Evolutionary conservation across 2,888 invertebrate genomes (phyloP).

Genomic region (Ormyrus nitidulus): DNA sequence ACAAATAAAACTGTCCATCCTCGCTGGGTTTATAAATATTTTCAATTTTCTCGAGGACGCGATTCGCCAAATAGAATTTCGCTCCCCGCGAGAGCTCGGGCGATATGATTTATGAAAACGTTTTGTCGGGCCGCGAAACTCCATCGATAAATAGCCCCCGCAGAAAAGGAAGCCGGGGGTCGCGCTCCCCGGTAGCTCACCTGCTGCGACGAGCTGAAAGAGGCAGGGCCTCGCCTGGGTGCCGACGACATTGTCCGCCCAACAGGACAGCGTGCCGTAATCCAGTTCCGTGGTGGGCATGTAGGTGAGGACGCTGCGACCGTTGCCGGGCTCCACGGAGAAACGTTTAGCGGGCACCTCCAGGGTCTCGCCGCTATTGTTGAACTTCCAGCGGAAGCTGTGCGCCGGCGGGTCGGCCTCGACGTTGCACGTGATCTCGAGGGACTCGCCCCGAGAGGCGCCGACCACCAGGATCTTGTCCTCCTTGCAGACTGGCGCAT

Average conservation of each 20-base stretch:
- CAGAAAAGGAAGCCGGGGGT: not conserved
- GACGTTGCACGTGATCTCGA: slow-evolving; percentile 91
- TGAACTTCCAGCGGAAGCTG: slow-evolving; percentile 95
- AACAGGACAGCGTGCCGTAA: slow-evolving; percentile 92
- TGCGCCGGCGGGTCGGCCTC: slow-evolving; percentile 94
- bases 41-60: no score
- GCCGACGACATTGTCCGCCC: slow-evolving; percentile 90
- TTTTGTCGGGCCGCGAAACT: no score
- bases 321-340: slow-evolving; percentile 82
- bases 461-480: slow-evolving; percentile 90
- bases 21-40: no score
- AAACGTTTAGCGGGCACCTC: slow-evolving; percentile 88
- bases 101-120: no score
- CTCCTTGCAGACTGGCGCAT: slow-evolving; percentile 88
- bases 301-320: slow-evolving; percentile 78
- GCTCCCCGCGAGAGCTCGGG: no score
- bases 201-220: slow-evolving; percentile 92
- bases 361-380: slow-evolving; percentile 92
- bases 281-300: slow-evolving; percentile 82
- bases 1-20: no score
- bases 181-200: slow-evolving; percentile 76
- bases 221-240: slow-evolving; percentile 89
- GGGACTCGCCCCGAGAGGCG: slow-evolving; percentile 90
- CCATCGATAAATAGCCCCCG: not conserved
- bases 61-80: no score